Percentiles rank a stretch among this genome's conserved stretches.
phyloP scores from a whole-genome alignment of 2,113 vertebrate species.

The Laticauda colubrina region DNA sequence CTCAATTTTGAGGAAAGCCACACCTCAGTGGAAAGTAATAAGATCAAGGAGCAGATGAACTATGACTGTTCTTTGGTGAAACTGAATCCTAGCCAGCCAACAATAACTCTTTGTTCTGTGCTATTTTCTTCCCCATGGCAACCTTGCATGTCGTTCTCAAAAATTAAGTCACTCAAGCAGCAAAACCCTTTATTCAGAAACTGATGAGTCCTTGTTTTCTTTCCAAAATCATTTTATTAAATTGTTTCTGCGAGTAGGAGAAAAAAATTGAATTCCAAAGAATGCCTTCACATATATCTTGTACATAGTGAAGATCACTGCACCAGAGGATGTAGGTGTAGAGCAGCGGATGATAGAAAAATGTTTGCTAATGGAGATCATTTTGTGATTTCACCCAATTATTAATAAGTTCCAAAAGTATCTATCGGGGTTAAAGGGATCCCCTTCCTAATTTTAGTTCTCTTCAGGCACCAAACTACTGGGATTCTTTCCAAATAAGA shows the following conservation, averaged over 20 bases:
- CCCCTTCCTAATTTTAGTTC: background rate
- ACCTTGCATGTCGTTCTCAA: background rate
- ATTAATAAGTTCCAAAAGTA: background rate
- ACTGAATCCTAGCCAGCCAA: background rate
- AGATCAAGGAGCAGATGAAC: conserved; percentile 1
- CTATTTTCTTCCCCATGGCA: background rate
- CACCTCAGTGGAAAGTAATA: background rate
- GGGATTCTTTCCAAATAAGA: background rate
- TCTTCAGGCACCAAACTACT: background rate
- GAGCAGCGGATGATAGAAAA: background rate
- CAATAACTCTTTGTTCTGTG: background rate
- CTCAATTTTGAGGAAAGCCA: background rate
- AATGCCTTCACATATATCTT: background rate
- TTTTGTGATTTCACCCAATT: background rate
- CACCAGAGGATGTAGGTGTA: background rate
- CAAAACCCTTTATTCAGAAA: background rate
- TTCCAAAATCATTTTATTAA: background rate
- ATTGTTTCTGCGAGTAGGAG: background rate
- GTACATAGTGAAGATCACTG: background rate
- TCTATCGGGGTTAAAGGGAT: background rate
- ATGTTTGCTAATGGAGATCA: background rate
- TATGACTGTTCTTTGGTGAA: background rate
- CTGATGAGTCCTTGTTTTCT: background rate
- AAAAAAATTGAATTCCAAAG: background rate
- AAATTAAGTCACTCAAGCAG: background rate